Evolutionary conservation across 2,797 vertebrate genomes (phyloP).

Genomic region (Propithecus perrieri): DNA sequence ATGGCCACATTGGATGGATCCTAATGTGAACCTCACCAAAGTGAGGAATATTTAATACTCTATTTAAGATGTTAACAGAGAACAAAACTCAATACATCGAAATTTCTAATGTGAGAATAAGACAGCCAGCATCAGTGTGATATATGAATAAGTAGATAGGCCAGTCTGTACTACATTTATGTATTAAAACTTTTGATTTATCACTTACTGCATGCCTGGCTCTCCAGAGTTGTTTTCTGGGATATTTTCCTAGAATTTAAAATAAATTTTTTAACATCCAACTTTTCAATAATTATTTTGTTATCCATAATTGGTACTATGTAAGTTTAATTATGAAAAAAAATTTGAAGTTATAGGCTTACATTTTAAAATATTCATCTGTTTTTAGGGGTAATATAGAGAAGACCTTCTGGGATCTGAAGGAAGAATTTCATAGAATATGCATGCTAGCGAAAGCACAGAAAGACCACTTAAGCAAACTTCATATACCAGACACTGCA

Average conservation of each 20-base stretch:
- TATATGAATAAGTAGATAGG: conserved; percentile 48
- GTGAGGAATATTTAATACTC: conserved; percentile 44
- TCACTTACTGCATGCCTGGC: background rate
- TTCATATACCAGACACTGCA: conserved; percentile 90
- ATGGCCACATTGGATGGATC: background rate
- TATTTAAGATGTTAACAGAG: conserved; percentile 38
- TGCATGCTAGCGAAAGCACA: conserved; percentile 92
- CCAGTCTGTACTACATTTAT: background rate
- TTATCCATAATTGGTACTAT: background rate
- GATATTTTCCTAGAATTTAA: conserved; percentile 47
- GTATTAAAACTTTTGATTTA: conserved; percentile 49
- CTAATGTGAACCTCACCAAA: conserved; percentile 25
- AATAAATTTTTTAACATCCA: conserved; percentile 39
- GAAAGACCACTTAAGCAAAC: conserved; percentile 95
- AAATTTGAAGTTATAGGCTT: conserved; percentile 46
- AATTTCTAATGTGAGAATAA: conserved; percentile 54
- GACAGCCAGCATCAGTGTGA: background rate
- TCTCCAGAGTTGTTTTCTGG: background rate
- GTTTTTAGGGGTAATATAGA: conserved; percentile 92
- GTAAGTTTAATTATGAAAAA: conserved; percentile 27
- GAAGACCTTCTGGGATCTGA: conserved; percentile 92
- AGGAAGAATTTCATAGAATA: conserved; percentile 96
- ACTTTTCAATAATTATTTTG: conserved; percentile 32
- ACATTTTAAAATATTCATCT: conserved; percentile 81
- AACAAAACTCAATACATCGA: conserved; percentile 9